Percentiles rank a stretch among this genome's conserved stretches.
Evolutionary conservation across 2,113 vertebrate genomes (phyloP).

Genomic region (Hypomesus transpacificus): DNA sequence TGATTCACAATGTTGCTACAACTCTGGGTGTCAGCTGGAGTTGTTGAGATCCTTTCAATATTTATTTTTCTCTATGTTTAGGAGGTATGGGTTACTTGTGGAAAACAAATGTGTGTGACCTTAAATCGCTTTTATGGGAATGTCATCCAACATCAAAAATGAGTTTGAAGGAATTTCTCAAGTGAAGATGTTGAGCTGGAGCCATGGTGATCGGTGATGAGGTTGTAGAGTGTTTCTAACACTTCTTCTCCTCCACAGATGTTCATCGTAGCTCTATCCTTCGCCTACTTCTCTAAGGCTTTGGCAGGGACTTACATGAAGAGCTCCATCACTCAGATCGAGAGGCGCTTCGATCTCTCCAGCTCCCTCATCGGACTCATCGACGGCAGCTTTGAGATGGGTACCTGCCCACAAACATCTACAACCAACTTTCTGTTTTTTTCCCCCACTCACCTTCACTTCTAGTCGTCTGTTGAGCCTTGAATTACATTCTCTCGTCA

Average conservation of each 20-base stretch:
- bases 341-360: slow-evolving; percentile 85
- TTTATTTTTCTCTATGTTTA: neutral
- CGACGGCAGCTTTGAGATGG: slow-evolving; percentile 91
- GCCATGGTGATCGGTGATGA: no score
- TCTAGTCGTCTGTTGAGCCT: no score
- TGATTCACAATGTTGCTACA: no score
- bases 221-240: no score
- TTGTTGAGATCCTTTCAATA: neutral
- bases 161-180: no score
- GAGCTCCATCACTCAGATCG: slow-evolving; percentile 88
- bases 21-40: no score
- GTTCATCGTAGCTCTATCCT: slow-evolving; percentile 81
- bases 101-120: no score
- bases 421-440: neutral
- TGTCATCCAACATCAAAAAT: no score
- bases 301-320: slow-evolving; percentile 82
- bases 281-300: slow-evolving; percentile 79
- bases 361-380: slow-evolving; percentile 79
- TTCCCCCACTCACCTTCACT: neutral
- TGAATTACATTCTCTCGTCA: no score
- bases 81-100: no score
- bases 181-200: no score
- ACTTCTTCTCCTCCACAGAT: slow-evolving; percentile 60
- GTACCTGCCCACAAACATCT: slow-evolving; percentile 57
- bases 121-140: no score